phyloP scores from a whole-genome alignment of 2,113 vertebrate species.

The Beaufortia kweichowensis region DNA sequence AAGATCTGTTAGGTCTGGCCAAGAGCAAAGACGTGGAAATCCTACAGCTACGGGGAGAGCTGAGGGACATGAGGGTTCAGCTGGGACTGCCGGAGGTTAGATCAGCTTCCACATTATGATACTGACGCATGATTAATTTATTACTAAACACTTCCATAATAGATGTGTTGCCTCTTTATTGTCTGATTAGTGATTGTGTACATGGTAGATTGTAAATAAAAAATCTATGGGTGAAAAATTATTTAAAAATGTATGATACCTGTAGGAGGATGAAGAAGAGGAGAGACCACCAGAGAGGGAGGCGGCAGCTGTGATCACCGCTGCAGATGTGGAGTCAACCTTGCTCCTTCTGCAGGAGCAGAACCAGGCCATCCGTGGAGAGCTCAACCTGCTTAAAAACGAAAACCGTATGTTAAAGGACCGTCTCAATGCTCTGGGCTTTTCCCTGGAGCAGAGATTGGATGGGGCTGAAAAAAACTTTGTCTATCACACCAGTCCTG shows the following conservation, averaged over 20 bases:
- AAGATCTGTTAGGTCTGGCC: conserved; percentile 81
- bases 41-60: conserved; percentile 79
- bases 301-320: conserved; percentile 70
- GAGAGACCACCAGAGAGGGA: conserved; percentile 69
- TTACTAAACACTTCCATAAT: neutral
- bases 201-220: too few species aligned
- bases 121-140: neutral
- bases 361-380: conserved; percentile 82
- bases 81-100: conserved; percentile 71
- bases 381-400: conserved; percentile 85
- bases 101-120: conserved; percentile 48
- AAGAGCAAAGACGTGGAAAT: conserved; percentile 87
- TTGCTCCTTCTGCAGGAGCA: conserved; percentile 84
- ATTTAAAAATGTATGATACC: neutral
- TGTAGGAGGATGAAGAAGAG: conserved; percentile 31
- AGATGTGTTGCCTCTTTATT: too few species aligned
- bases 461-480: conserved; percentile 87
- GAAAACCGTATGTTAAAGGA: conserved; percentile 90
- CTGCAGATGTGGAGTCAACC: conserved; percentile 81
- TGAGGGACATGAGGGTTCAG: conserved; percentile 81
- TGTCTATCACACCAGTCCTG: conserved; percentile 80
- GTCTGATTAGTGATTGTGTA: too few species aligned
- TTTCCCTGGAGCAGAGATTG: conserved; percentile 84
- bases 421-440: conserved; percentile 83
- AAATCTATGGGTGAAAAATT: too few species aligned